These are phyloP conservation scores for Sminthopsis crassicaudata DNA, from an alignment of 2,113 vertebrate species.

Conservation along the genomic window DNA sequence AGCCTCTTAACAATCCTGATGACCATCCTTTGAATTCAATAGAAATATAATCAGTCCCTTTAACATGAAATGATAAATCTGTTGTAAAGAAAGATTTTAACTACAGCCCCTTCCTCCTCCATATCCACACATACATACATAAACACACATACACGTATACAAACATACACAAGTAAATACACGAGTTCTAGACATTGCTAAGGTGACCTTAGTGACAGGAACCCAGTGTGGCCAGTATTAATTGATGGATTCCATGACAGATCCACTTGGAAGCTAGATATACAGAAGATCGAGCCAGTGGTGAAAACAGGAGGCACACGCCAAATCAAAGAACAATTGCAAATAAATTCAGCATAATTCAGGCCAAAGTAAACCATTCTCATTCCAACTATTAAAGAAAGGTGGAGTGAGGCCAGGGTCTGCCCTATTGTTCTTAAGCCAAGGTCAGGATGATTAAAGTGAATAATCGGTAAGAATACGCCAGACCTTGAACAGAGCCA, in stretches of 20 bases:
- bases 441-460: not conserved
- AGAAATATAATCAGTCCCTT: not conserved
- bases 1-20: not conserved
- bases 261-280: not conserved
- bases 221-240: not conserved
- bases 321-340: not conserved
- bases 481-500: not conserved
- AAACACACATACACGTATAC: not conserved
- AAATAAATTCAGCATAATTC: not conserved
- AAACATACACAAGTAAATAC: not conserved
- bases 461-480: not conserved
- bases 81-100: not conserved
- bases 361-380: not conserved
- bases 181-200: not conserved
- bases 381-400: not conserved
- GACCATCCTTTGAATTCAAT: not conserved
- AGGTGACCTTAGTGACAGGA: not conserved
- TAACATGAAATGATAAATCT: not conserved
- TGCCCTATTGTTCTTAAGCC: not conserved
- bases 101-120: not conserved
- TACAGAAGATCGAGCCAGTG: not conserved
- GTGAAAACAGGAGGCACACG: not conserved
- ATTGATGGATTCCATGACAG: not conserved
- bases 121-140: not conserved
- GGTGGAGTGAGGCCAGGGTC: not conserved